Conservation (phyloP, 2,888 invertebrate genomes). For the Caenorhabditis becei region DNA sequence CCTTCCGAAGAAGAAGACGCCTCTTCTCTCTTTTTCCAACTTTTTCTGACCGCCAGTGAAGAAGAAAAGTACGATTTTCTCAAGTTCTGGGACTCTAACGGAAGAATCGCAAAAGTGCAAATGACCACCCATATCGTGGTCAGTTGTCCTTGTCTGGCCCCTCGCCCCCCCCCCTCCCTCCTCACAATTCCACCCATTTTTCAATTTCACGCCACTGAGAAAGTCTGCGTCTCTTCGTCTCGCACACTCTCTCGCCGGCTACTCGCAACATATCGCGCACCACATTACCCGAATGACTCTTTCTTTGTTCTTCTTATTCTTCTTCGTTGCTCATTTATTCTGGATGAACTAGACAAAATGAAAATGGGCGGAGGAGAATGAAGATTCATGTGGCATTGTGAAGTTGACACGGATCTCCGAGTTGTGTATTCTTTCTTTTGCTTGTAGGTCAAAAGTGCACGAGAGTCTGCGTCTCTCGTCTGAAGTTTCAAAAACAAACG, state of each 20-base stretch:
- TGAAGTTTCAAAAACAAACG: slow-evolving; percentile 33
- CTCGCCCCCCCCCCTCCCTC: slow-evolving; percentile 7
- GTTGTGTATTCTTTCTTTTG: slow-evolving; percentile 30
- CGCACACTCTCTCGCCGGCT: slow-evolving; percentile 40
- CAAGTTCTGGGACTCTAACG: neutral
- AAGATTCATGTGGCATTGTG: neutral
- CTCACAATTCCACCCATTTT: slow-evolving; percentile 56
- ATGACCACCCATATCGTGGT: slow-evolving; percentile 37
- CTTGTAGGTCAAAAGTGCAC: slow-evolving; percentile 29
- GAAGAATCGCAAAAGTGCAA: neutral
- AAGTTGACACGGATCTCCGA: slow-evolving; percentile 4
- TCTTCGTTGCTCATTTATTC: slow-evolving; percentile 38
- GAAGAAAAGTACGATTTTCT: slow-evolving; percentile 31
- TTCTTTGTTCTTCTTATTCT: slow-evolving; percentile 46
- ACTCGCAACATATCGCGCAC: slow-evolving; percentile 53
- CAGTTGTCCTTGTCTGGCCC: slow-evolving; percentile 27
- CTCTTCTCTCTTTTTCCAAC: slow-evolving; percentile 4
- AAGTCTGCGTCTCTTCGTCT: slow-evolving; percentile 39
- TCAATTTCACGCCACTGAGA: slow-evolving; percentile 57
- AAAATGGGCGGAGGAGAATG: neutral
- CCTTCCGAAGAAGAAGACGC: slow-evolving; percentile 37
- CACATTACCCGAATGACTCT: slow-evolving; percentile 37
- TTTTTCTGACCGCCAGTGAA: slow-evolving; percentile 45
- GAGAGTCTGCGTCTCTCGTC: slow-evolving; percentile 32
- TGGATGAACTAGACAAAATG: no score